These are phyloP conservation scores for Eumerus sabulonum DNA, from an alignment of 2,888 invertebrate genomes.

Conservation along the genomic window DNA sequence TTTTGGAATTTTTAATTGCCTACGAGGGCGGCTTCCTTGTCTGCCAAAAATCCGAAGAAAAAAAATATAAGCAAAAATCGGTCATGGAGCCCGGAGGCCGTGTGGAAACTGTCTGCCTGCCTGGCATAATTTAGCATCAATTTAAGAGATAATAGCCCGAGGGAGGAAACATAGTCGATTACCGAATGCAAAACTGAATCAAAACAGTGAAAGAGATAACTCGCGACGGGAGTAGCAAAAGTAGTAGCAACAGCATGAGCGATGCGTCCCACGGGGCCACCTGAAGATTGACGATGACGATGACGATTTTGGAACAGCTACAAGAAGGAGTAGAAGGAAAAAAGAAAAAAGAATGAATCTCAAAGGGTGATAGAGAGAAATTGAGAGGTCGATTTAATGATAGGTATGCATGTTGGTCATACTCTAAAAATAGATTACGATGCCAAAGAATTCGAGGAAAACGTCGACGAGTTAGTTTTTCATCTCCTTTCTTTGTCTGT, in stretches of 20 bases:
- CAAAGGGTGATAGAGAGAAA: slow-evolving; percentile 33
- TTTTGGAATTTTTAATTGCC: slow-evolving; percentile 55
- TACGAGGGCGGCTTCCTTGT: slow-evolving; percentile 12
- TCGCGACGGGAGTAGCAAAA: slow-evolving; percentile 12
- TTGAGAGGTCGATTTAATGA: slow-evolving; percentile 12
- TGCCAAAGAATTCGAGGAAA: slow-evolving; percentile 17
- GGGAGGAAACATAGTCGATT: slow-evolving; percentile 38
- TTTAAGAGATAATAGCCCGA: slow-evolving; percentile 56
- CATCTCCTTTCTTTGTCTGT: slow-evolving; percentile 1
- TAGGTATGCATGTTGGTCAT: slow-evolving; percentile 21
- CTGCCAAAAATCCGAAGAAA: slow-evolving; percentile 12
- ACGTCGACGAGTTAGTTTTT: not conserved
- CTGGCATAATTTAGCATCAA: slow-evolving; percentile 64
- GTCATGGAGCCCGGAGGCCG: slow-evolving; percentile 35
- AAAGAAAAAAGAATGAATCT: slow-evolving; percentile 17
- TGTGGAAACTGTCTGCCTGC: slow-evolving; percentile 55
- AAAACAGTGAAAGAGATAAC: not conserved
- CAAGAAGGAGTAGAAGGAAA: not conserved
- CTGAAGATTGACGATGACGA: slow-evolving; percentile 7
- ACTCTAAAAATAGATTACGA: slow-evolving; percentile 38
- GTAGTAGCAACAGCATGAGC: slow-evolving; percentile 17
- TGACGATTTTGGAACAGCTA: not conserved
- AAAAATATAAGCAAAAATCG: slow-evolving; percentile 1
- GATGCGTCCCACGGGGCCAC: slow-evolving; percentile 31
- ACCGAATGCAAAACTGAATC: slow-evolving; percentile 1